Evolutionary conservation across 2,797 vertebrate genomes (phyloP), one percentile per base, ranked within the genome.

Genomic region (Gymnoscopelus braueri): DNA sequence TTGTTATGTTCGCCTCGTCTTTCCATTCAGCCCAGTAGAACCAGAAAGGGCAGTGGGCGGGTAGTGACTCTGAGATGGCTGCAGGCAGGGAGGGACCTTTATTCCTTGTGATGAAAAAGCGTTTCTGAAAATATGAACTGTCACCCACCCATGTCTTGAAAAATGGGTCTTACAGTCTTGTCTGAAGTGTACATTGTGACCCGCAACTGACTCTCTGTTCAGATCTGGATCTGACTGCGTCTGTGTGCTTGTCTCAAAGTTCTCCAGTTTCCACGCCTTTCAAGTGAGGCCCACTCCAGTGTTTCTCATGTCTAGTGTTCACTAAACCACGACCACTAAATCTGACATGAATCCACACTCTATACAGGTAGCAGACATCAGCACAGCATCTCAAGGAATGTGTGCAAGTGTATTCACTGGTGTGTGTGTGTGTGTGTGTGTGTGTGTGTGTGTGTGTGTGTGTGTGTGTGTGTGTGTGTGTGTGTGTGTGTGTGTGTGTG

Each of bases 71-170:
- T 39, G 74, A 52, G 32, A 54, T 24, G 66, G 29, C 5, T 10
- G 55, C 69, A 63, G 71, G 61, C 67, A 63, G 58, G 71, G 72
- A 66, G 49, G 60, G 62, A 52, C 67, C 66, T 78, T 60, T 71
- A 65, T 55, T 82, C 72, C 72, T 67, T 0, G 4, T 71, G 72
- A 88, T 77, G 66, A 74, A 76, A 80, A 84, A 81, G 74, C 87
- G 82, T 87, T 85, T 87, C 78, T 81, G 10, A 85, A 80, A 15
- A 12, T 73, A 67, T 76, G 69, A 84, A 82, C 78, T 75, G 74
- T 72, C 65, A 67, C 56, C 86, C 74, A 77, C 63, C 66, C 79
- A 76, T 79, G 77, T 81, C 75, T 65, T 77, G 64, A 81, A 60
- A 78, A 75, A 82, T 35, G 35, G 75, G 72, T 79, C 65, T 72